Conservation (phyloP, 2,888 invertebrate species). For the Metellina segmentata region DNA sequence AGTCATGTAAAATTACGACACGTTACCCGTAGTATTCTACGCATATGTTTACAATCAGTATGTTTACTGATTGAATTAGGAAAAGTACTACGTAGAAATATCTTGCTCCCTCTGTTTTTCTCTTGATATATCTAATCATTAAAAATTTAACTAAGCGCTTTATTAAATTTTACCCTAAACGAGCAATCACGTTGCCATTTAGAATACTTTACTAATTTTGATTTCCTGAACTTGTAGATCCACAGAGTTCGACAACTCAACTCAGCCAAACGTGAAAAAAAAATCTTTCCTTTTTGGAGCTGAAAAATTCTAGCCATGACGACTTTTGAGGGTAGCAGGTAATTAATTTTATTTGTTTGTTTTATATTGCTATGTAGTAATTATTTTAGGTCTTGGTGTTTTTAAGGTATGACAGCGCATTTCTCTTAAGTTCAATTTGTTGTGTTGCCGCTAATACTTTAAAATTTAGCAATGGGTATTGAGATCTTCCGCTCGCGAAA, state of each 20-base stretch:
- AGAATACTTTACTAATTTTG: not conserved
- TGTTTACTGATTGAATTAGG: no score
- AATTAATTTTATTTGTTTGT: slow-evolving; percentile 6
- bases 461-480: not conserved
- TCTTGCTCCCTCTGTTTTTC: no score
- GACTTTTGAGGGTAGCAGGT: slow-evolving; percentile 60
- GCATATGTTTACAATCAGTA: no score
- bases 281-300: slow-evolving; percentile 56
- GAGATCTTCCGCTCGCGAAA: slow-evolving; percentile 16
- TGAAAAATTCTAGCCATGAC: slow-evolving; percentile 20
- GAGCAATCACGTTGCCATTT: not conserved
- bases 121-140: no score
- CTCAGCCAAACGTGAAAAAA: not conserved
- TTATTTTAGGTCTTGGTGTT: not conserved
- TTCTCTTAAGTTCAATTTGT: not conserved
- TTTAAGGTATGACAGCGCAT: not conserved
- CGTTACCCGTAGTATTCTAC: no score
- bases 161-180: no score
- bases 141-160: no score
- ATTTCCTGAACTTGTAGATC: not conserved
- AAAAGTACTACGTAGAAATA: no score
- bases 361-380: slow-evolving; percentile 2
- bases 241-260: slow-evolving; percentile 56
- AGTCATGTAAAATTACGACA: no score
- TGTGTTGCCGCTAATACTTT: not conserved